Evolutionary conservation across 2,888 invertebrate species (phyloP).

Genomic region (Lottia scabra): DNA sequence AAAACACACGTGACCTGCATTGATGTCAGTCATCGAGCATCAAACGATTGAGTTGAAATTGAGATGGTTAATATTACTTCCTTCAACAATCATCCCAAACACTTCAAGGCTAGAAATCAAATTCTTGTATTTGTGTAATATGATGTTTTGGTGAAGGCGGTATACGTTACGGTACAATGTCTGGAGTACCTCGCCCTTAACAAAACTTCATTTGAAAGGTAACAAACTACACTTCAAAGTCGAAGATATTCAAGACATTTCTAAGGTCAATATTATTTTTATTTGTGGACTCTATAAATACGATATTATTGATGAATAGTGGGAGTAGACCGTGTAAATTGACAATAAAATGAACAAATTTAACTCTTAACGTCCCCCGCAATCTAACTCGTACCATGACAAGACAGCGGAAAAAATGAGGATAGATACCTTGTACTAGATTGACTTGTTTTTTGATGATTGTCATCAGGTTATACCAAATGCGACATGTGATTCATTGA

Average conservation of each 20-base stretch:
- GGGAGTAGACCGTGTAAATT: background rate
- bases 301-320: background rate
- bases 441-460: too few species aligned
- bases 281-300: background rate
- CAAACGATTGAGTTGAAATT: background rate
- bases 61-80: background rate
- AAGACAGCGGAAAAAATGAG: background rate
- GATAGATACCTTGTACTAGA: too few species aligned
- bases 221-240: constrained; percentile 1
- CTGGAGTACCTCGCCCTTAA: background rate
- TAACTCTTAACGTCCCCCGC: background rate
- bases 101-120: background rate
- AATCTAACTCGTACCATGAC: background rate
- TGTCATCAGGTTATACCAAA: too few species aligned
- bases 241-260: background rate
- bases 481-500: too few species aligned
- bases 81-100: background rate
- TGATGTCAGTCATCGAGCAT: too few species aligned
- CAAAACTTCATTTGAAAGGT: background rate
- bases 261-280: background rate
- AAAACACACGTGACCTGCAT: too few species aligned
- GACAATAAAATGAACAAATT: background rate
- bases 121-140: background rate
- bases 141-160: too few species aligned
- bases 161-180: too few species aligned